phyloP scores from a whole-genome alignment of 2,113 vertebrate genomes.

The Ceuthmochares aereus region DNA sequence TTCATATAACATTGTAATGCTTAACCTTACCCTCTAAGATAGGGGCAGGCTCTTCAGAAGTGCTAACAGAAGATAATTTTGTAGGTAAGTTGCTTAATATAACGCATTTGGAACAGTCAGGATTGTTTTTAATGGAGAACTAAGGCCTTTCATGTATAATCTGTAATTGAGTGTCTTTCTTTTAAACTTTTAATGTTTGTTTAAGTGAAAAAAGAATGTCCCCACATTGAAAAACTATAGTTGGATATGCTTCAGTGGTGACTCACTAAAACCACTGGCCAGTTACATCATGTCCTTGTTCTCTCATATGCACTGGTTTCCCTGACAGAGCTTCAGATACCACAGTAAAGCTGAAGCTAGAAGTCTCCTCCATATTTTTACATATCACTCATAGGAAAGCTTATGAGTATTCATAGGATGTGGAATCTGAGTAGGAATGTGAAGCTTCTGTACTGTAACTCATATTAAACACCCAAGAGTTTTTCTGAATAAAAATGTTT shows the following conservation, averaged over 20 bases:
- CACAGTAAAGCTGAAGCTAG: not conserved
- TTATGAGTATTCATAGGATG: not conserved
- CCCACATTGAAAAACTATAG: not conserved
- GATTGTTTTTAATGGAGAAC: not conserved
- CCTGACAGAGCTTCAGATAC: fast-evolving
- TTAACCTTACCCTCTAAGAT: not conserved
- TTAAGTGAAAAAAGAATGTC: not conserved
- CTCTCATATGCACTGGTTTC: not conserved
- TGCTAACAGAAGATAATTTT: not conserved
- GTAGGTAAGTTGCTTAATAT: not conserved
- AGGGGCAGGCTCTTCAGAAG: not conserved
- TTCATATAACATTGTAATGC: not conserved
- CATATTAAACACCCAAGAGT: not conserved
- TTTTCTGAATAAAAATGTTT: not conserved
- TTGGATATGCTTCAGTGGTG: not conserved
- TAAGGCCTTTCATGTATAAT: not conserved
- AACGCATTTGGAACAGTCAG: not conserved
- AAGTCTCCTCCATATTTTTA: not conserved
- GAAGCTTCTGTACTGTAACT: not conserved
- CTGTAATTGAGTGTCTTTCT: not conserved
- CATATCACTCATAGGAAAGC: not conserved
- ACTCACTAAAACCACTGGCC: not conserved
- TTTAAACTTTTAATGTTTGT: not conserved
- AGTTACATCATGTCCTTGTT: not conserved
- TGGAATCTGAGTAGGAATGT: not conserved